Base-by-base conservation (phyloP, 2,888 invertebrate species). In the Acanthopleura granulata region DNA sequence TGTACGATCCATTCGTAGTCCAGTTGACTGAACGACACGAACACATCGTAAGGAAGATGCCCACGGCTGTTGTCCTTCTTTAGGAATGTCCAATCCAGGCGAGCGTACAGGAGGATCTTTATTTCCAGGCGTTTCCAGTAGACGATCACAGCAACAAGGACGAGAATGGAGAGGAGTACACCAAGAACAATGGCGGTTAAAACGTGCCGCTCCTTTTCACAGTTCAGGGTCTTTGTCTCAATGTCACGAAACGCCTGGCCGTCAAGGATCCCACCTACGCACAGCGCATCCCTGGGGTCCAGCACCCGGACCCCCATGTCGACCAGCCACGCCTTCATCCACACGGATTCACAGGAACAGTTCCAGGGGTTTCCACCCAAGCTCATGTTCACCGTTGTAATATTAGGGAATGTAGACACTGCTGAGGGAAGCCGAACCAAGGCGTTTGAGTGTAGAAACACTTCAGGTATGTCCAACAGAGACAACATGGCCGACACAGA, bases 1-100 rank as follows among this genome's bases (percentile, higher is more conserved):
- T 96, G 95, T 61, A 94, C 94, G 71, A 96, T 95, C 93, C 95
- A 96, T 74, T 94, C 94, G 90, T 95, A 95, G 91, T 96, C 96
- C 91, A 95, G 95, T 62, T 94, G 94, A 91, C 95, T 95, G 91
- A 96, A 97, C 90, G 95, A 95, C 83, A 97, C 93, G 91, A 96
- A 97, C 72, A 96, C 96, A 91, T 97, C 96, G 91, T 57, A 57
- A 18, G 12, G 57, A n/a, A 57, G 22, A 57, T 57, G 3, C 22
- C 57, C 57, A 57, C n/a, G n/a, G 6, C 22, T 22, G 12, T 57
- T 57, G 57, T 57, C 22, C 57, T 57, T 57, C 12, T 57, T 57
- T 12, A 57, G 57, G 18, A 3, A n/a, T n/a, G 6, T 4, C 57
- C 57, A 57, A 3, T 57, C 6, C 1, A 57, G 22, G 12, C 57